These are phyloP conservation scores for Saimiri boliviensis DNA, from an alignment of 2,113 vertebrate species.

Conservation along the genomic window DNA sequence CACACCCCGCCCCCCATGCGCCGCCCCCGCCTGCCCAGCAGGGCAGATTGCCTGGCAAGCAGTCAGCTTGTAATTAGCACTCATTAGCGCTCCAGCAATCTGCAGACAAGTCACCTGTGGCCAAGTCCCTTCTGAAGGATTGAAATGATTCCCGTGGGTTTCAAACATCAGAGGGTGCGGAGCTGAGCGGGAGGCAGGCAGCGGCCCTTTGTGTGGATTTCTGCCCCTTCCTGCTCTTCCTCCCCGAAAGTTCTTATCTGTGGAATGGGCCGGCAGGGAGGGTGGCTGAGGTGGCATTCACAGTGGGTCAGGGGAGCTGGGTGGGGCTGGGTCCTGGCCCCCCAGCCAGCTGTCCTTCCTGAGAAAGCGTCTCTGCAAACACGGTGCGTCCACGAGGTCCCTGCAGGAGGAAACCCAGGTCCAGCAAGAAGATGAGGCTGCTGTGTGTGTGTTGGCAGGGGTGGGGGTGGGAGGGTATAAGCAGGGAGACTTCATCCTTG, in stretches of 20 bases:
- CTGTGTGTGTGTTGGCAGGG: rapidly evolving
- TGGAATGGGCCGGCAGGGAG: rapidly evolving
- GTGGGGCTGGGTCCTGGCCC: too few species aligned
- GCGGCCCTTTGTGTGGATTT: neutral
- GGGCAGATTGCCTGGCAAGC: constrained; percentile 37
- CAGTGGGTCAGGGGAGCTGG: too few species aligned
- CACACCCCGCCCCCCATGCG: neutral
- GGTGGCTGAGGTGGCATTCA: neutral
- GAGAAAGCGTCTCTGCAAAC: neutral
- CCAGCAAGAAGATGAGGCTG: neutral
- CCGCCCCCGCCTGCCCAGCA: constrained; percentile 35
- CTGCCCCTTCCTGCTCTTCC: neutral
- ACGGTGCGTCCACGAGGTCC: too few species aligned
- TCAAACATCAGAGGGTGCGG: neutral
- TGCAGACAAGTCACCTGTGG: neutral
- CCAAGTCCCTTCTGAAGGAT: neutral
- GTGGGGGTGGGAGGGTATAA: rapidly evolving
- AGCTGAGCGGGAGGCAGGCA: rapidly evolving
- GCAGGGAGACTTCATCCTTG: neutral
- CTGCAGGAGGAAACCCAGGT: rapidly evolving
- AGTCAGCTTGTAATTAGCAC: constrained; percentile 44
- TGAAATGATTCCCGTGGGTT: neutral
- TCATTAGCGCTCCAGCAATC: constrained; percentile 40
- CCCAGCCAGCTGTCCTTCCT: too few species aligned
- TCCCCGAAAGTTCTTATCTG: neutral